These are phyloP conservation scores for Parnassius orleans DNA, from an alignment of 2,888 invertebrate genomes.

Conservation along the genomic window DNA sequence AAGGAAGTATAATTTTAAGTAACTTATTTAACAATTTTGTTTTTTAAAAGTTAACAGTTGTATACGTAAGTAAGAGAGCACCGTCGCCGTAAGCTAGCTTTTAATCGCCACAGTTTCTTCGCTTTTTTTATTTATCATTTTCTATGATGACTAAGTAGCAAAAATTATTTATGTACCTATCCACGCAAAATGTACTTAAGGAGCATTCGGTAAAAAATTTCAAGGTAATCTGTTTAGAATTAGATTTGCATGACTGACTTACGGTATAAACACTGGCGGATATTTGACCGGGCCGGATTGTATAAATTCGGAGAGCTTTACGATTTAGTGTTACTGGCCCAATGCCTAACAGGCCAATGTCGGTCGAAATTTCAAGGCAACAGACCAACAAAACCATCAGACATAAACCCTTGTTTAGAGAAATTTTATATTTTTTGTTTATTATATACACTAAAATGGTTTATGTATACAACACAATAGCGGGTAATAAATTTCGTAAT, in stretches of 20 bases:
- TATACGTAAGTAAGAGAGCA: conserved; percentile 14
- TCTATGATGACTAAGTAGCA: no score
- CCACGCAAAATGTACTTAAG: background rate
- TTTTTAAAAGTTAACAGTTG: no score
- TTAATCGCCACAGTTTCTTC: no score
- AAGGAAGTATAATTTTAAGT: no score
- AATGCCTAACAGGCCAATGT: conserved; percentile 28
- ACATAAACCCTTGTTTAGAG: background rate
- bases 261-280: conserved; percentile 20
- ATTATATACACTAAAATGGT: no score
- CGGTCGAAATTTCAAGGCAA: conserved; percentile 26
- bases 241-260: conserved; percentile 21
- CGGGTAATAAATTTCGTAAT: no score
- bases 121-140: no score
- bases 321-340: conserved; percentile 27
- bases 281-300: conserved; percentile 22
- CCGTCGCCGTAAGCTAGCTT: background rate
- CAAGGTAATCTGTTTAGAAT: conserved; percentile 13
- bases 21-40: no score
- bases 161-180: background rate
- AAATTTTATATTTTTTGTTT: no score
- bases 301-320: conserved; percentile 28
- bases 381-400: conserved; percentile 23
- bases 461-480: no score
- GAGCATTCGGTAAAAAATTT: background rate